These are phyloP conservation scores for Cephalopachus bancanus DNA, from an alignment of 2,797 vertebrate species.

Conservation along the genomic window DNA sequence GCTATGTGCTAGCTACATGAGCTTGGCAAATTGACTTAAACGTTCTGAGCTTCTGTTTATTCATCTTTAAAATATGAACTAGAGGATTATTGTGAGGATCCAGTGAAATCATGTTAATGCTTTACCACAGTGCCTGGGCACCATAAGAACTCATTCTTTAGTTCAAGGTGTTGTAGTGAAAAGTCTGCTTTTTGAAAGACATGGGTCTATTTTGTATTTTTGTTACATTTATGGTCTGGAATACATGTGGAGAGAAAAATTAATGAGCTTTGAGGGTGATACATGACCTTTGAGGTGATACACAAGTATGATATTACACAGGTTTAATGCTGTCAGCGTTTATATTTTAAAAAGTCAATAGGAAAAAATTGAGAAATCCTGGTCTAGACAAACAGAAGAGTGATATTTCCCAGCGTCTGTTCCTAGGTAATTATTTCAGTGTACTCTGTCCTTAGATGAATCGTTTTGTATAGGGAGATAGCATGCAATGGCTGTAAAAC, in stretches of 20 bases:
- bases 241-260: not conserved
- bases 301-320: not conserved
- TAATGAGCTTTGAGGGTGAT: not conserved
- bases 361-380: not conserved
- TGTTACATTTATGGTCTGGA: not conserved
- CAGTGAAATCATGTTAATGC: not conserved
- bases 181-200: not conserved
- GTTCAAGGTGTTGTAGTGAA: not conserved
- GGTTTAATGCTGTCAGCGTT: not conserved
- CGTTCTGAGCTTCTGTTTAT: not conserved
- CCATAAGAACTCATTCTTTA: not conserved
- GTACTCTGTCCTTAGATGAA: too few species aligned
- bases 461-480: not conserved
- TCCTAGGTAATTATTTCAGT: not conserved
- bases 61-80: not conserved
- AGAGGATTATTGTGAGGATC: not conserved
- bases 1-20: not conserved
- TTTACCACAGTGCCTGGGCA: not conserved
- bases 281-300: not conserved
- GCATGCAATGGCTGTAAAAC: not conserved
- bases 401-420: accelerated
- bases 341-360: not conserved
- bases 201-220: not conserved
- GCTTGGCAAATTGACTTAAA: not conserved
- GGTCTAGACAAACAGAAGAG: not conserved